Conservation (phyloP, 35 echinoderm and acorn worm genomes). For the Eucidaris tribuloides region DNA sequence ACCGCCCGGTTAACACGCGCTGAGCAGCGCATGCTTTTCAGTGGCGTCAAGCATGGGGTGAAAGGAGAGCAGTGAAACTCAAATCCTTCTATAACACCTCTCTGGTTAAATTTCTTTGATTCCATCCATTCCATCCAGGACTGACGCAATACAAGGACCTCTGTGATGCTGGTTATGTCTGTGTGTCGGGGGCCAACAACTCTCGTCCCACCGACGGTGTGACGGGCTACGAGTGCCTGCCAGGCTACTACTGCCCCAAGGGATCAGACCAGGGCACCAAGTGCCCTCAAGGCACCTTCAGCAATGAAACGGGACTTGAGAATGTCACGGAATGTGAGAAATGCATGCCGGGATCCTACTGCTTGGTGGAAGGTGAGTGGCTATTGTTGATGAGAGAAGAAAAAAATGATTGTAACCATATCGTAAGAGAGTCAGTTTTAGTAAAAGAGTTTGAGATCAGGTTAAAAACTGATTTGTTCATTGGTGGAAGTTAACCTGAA, state of each 20-base stretch:
- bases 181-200: conserved; percentile 84
- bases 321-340: conserved; percentile 95
- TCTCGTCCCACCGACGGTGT: conserved; percentile 78
- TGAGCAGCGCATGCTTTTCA: too few species aligned
- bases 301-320: conserved; percentile 82
- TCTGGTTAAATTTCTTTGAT: too few species aligned
- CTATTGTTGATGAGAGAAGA: neutral
- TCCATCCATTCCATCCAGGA: too few species aligned
- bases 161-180: conserved; percentile 95
- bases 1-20: too few species aligned
- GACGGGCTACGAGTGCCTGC: conserved; percentile 92
- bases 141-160: conserved; percentile 67
- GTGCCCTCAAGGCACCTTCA: conserved; percentile 95
- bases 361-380: conserved; percentile 79
- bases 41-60: too few species aligned
- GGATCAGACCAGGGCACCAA: conserved; percentile 93
- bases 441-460: too few species aligned
- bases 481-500: too few species aligned
- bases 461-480: too few species aligned
- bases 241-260: conserved; percentile 96
- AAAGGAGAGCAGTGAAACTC: too few species aligned
- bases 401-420: too few species aligned
- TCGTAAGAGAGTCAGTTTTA: neutral
- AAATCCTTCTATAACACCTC: too few species aligned
- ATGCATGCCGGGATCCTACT: conserved; percentile 84